Base-by-base conservation (phyloP, 1,140 invertebrate species). In the Neodiprion virginianus region DNA sequence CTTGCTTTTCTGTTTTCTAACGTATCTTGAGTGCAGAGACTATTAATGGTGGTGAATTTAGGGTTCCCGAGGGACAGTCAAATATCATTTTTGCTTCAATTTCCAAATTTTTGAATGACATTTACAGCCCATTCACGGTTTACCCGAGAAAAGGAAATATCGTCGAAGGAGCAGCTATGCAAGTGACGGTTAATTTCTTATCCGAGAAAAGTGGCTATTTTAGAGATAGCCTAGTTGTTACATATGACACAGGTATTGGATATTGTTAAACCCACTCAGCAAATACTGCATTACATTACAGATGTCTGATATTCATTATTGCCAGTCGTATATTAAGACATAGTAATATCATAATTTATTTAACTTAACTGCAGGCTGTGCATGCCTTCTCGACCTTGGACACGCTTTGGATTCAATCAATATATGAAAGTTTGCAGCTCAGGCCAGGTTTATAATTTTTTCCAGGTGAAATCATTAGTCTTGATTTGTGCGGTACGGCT, bases 241-340 rank as follows among this genome's bases (percentile, higher is more conserved):
- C 79, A 73, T 89, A 88, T 74, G 88, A 90, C 69, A 82, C 81
- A 65, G 88, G 88, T 87, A 80, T 61, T 61, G 11, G 53, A 61
- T 61, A 75, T 65, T 50, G 40, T 28, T 48, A 61, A 69, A 74
- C 67, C 28, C 28, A 40, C 28, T 40, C 5, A 40, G 5, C 28
- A 40, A 40, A 40, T 40, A 40, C 28, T 40, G 28, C 28, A 3
- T 40, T 40, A 40, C 28, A 40, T 40, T 40, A 40, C 28, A 40
- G 28, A 40, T 40, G 1, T 40, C 28, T 5, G 28, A 40, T 3
- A 40, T 40, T 40, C 28, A 1, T 40, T 40, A 40, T 40, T 40
- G 5, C 28, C 28, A 40, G 28, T 40, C 28, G 28, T 40, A 3
- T 40, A 40, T 3, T 5, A 40, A 5, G 28, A 40, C 5, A 40